Base-by-base conservation (phyloP, 1,140 invertebrate genomes). In the Halesus radiatus region DNA sequence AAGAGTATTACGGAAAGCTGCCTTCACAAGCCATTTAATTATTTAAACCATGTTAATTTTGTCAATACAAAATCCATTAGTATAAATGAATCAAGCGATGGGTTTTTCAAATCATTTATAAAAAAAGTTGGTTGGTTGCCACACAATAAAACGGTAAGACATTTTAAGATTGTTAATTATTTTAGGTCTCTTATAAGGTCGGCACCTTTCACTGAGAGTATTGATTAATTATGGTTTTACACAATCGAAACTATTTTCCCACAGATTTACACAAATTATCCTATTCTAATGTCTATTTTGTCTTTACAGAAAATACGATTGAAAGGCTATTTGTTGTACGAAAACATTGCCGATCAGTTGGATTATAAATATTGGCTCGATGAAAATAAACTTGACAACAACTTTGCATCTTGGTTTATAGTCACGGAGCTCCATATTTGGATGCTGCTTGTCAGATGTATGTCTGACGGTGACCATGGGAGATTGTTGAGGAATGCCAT, bases 361-460 rank as follows among this genome's bases (percentile, higher is more conserved):
- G 88, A 89, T 78, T 93, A 93, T 84, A 80, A 86, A 1, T 87
- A 91, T 72, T 93, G 92, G 88, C 92, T 94, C 88, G 84, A 89
- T 90, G 92, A 92, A 85, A 93, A 94, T 76, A 88, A 93, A 58
- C 87, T 97, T 85, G 90, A 92, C 22, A 95, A 97, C 83, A 95
- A 95, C 45, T 96, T 96, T 86, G 91, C 92, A 82, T 96, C 95
- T 1, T 97, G 95, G 95, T 97, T 96, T 87, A 85, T 93, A 2
- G 88, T 97, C 3, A 96, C 94, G 2, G 95, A 97, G 87, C 87
- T 97, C 18, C 95, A 97, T 87, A 91, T 97, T 1, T 97, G 96
- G 96, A 92, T 97, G 89, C 83, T 96, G 8, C 88, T 94, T 85
- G 91, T 93, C 16, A 90, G 96, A 58, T 91, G 93, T 6, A 96